Conservation (phyloP, 1,140 invertebrate genomes). For the Neodiprion lecontei region DNA sequence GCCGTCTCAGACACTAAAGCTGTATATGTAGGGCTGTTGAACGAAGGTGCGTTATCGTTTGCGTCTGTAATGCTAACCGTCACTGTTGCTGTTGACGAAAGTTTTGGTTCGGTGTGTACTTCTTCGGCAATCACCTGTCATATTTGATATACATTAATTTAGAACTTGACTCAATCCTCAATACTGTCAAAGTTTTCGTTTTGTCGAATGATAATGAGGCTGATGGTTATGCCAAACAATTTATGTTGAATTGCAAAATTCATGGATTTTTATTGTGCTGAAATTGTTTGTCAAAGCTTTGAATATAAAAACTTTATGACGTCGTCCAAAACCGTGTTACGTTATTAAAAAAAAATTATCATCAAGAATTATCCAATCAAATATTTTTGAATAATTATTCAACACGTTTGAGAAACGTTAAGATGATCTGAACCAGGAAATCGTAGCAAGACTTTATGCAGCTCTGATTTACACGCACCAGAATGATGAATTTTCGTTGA, state of each 20-base stretch:
- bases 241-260: constrained; percentile 19
- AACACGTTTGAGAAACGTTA: too few relatives aligned
- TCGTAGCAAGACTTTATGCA: not conserved
- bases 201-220: not conserved
- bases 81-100: constrained; percentile 87
- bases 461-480: constrained; percentile 63
- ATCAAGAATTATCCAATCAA: too few relatives aligned
- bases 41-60: constrained; percentile 90
- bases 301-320: too few relatives aligned
- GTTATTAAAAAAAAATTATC: too few relatives aligned
- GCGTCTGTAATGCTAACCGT: constrained; percentile 83
- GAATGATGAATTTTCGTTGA: constrained; percentile 87
- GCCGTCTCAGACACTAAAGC: constrained; percentile 78
- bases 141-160: constrained; percentile 8
- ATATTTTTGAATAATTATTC: too few relatives aligned
- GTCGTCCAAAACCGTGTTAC: too few relatives aligned
- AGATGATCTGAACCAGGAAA: not conserved
- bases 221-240: constrained; percentile 12
- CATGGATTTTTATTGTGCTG: not conserved
- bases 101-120: constrained; percentile 73
- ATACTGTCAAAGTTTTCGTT: not conserved
- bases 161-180: not conserved
- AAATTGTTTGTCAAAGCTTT: too few relatives aligned
- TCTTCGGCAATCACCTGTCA: constrained; percentile 83
- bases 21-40: constrained; percentile 77